Evolutionary conservation across 1,140 invertebrate genomes (phyloP).

Genomic region (Dysdera silvatica): DNA sequence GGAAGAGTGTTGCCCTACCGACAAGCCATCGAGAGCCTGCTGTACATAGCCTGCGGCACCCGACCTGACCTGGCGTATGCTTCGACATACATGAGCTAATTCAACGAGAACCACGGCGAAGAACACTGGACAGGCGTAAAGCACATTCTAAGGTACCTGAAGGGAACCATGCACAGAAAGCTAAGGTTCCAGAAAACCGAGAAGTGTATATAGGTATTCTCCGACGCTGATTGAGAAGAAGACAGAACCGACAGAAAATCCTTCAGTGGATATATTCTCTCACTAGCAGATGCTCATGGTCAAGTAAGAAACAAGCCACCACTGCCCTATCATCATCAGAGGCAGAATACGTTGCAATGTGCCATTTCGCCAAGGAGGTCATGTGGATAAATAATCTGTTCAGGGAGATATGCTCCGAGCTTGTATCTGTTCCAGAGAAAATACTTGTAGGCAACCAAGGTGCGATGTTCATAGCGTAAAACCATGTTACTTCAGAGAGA

Average conservation of each 20-base stretch:
- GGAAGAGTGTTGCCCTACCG: constrained; percentile 33
- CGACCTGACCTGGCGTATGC: constrained; percentile 47
- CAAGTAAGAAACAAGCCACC: constrained; percentile 47
- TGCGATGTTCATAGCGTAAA: constrained; percentile 38
- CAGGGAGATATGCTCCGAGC: neutral
- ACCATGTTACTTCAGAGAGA: constrained; percentile 41
- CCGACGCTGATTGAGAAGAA: constrained; percentile 11
- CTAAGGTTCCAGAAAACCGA: neutral
- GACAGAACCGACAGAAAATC: constrained; percentile 33
- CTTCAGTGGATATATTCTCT: constrained; percentile 40
- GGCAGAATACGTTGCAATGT: constrained; percentile 45
- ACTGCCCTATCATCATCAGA: constrained; percentile 46
- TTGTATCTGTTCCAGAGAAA: neutral
- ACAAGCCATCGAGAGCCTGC: constrained; percentile 35
- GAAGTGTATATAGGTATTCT: neutral
- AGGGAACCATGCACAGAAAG: constrained; percentile 32
- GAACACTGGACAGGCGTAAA: constrained; percentile 39
- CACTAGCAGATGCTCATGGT: constrained; percentile 42
- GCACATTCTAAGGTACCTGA: constrained; percentile 32
- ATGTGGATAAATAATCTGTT: constrained; percentile 38
- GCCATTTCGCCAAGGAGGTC: constrained; percentile 41
- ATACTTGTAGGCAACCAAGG: constrained; percentile 35
- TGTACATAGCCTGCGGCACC: constrained; percentile 43
- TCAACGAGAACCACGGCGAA: constrained; percentile 33
- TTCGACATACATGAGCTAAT: constrained; percentile 46